Evolutionary conservation across 2,113 vertebrate genomes (phyloP).

Genomic region (Talpa occidentalis): DNA sequence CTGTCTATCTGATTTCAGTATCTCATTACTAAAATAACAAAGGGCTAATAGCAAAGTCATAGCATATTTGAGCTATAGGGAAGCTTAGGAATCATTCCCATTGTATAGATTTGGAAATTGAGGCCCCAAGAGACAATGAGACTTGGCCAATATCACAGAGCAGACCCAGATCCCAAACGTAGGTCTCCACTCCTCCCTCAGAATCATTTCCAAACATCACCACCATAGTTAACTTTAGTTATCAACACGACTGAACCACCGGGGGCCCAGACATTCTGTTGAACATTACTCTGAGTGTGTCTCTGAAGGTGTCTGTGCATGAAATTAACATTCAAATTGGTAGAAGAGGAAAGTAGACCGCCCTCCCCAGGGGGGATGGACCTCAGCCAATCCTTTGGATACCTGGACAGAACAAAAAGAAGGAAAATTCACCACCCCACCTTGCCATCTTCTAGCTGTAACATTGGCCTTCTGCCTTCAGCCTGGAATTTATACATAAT

Average conservation of each 20-base stretch:
- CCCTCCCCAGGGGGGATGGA: background rate
- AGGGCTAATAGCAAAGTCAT: fast-evolving
- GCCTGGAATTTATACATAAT: background rate
- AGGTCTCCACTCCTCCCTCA: background rate
- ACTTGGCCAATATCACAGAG: background rate
- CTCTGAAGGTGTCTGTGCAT: background rate
- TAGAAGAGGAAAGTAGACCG: background rate
- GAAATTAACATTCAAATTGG: background rate
- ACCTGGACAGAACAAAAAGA: background rate
- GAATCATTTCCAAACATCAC: background rate
- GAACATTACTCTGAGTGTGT: background rate
- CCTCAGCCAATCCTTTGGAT: background rate
- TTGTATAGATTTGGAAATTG: background rate
- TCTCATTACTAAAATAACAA: background rate
- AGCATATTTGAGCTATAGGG: background rate
- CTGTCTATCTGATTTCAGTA: background rate
- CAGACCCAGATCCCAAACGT: background rate
- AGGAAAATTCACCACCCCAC: no score
- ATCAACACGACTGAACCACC: background rate
- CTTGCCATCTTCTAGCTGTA: background rate
- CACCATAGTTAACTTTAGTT: background rate
- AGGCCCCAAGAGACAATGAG: background rate
- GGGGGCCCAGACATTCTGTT: background rate
- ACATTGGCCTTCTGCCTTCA: background rate
- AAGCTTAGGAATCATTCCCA: background rate